phyloP scores from a whole-genome alignment of 2,888 invertebrate species.

The Pandemis cinnamomeana region DNA sequence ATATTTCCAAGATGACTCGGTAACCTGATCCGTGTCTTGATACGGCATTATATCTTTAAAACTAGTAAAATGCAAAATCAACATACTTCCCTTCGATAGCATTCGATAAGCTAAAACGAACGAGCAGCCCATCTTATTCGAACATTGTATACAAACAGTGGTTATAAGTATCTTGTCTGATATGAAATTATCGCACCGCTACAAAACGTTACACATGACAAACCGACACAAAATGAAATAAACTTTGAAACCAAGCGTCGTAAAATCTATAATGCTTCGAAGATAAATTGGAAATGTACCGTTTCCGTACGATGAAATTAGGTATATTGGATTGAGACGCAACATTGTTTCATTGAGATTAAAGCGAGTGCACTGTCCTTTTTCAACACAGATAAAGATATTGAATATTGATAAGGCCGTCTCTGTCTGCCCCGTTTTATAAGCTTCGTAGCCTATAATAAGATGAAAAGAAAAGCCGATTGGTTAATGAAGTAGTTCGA shows the following conservation, averaged over 20 bases:
- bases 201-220: neutral
- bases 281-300: slow-evolving; percentile 18
- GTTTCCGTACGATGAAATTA: slow-evolving; percentile 47
- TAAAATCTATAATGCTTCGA: slow-evolving; percentile 19
- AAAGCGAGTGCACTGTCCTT: slow-evolving; percentile 74
- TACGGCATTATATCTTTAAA: neutral
- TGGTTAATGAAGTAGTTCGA: slow-evolving; percentile 10
- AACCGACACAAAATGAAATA: slow-evolving; percentile 5
- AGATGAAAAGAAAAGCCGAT: slow-evolving; percentile 21
- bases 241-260: neutral
- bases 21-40: no score
- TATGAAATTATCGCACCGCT: neutral
- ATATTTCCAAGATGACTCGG: no score
- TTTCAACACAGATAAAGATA: slow-evolving; percentile 80
- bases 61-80: neutral
- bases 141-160: slow-evolving; percentile 8
- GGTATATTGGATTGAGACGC: slow-evolving; percentile 68
- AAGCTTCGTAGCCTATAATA: slow-evolving; percentile 11
- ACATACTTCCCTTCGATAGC: neutral
- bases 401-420: slow-evolving; percentile 77
- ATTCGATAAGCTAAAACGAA: slow-evolving; percentile 8
- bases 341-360: slow-evolving; percentile 80
- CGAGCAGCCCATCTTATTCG: neutral
- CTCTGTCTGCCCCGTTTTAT: slow-evolving; percentile 61
- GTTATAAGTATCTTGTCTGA: slow-evolving; percentile 27